Evolutionary conservation across 2,888 invertebrate species (phyloP), one percentile per base, ranked within the genome.

Genomic region (Oscheius myriophilus): DNA sequence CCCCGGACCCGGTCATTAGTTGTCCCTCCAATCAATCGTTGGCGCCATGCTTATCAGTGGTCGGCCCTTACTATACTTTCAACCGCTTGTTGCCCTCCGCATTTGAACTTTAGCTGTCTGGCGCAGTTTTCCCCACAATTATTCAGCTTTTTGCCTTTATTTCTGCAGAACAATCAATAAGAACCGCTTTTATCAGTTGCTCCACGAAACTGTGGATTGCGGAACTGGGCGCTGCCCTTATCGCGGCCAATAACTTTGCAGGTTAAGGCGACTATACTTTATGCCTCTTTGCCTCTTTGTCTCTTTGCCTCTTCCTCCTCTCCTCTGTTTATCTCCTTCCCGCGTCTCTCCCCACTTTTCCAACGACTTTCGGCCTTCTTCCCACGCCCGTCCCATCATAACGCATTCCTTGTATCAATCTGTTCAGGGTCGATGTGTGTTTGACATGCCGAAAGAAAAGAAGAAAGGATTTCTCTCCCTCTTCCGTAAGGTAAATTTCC

Each of bases 381-480:
- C 41, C 55, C 21, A n/a, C 23, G 11, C 18, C 49, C 18, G 18
- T 18, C 49, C 49, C 49, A 18, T 16, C 18, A 23, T 39, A 9
- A 42, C 43, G 41, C n/a, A 57, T 57, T 57, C 57, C 43, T 16
- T 18, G 33, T 61, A 33, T 39, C 59, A 21, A 45, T 26, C 45
- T 25, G 21, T 61, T 49, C 42, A 45, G 58, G 42, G 46, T 26
- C 16, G 49, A n/a, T 42, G 23, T 9, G 23, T 12, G n/a, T 21
- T 45, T 26, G 21, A 46, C 11, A 61, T 61, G 61, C 61, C 46
- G 46, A 61, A 61, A 26, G 61, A 61, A 18, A 61, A 61, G 49
- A 61, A 61, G 46, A 61, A 61, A 49, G 61, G 61, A 33, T 39
- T 61, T 12, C 49, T 61, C 26, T 61, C 61, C n/a, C 58, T 58